Conservation (phyloP, 2,888 invertebrate genomes). For the Calameuta pallipes region DNA sequence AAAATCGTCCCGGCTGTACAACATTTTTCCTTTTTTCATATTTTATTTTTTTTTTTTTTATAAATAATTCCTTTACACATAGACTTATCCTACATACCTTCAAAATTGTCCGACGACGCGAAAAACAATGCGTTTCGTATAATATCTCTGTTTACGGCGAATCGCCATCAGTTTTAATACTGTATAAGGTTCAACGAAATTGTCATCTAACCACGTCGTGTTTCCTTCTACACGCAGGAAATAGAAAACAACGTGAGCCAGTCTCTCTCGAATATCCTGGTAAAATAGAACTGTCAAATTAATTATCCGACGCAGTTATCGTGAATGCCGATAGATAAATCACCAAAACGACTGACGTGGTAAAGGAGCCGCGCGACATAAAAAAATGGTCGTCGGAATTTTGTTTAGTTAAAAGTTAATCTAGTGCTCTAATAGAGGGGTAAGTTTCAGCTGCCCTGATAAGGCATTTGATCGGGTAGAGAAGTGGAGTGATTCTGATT, state of each 20-base stretch:
- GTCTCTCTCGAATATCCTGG: neutral
- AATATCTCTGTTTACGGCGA: constrained; percentile 38
- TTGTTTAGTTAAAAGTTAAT: constrained; percentile 16
- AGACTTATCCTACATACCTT: constrained; percentile 39
- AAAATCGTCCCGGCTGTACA: constrained; percentile 52
- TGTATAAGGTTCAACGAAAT: constrained; percentile 33
- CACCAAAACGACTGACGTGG: neutral
- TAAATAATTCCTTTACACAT: constrained; percentile 58
- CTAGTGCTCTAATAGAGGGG: constrained; percentile 59
- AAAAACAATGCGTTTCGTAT: constrained; percentile 22
- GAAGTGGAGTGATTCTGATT: constrained; percentile 63
- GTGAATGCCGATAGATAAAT: neutral
- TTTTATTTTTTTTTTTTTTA: constrained; percentile 29
- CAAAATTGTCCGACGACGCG: constrained; percentile 4
- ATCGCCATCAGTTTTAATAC: constrained; percentile 51
- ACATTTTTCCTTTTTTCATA: constrained; percentile 17
- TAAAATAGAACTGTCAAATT: neutral
- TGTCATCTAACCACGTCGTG: neutral
- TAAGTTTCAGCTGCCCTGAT: constrained; percentile 66
- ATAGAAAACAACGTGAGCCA: neutral
- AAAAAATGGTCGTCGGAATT: neutral
- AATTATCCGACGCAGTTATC: neutral
- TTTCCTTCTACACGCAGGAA: neutral
- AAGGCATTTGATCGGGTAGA: constrained; percentile 65
- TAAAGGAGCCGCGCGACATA: neutral